phyloP scores from a whole-genome alignment of 2,888 invertebrate species.

The Chrysodeixis includens region DNA sequence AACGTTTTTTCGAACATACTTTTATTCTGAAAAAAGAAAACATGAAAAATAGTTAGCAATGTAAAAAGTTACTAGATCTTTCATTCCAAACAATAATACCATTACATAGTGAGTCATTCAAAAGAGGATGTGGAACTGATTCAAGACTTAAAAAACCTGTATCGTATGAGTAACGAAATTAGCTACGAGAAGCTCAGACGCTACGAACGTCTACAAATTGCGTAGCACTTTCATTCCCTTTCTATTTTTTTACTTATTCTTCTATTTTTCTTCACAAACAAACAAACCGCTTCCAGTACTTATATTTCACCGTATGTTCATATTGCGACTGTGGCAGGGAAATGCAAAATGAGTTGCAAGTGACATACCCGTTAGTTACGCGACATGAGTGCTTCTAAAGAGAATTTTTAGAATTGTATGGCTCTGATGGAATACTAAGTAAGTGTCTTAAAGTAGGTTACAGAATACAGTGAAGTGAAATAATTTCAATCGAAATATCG shows the following conservation, averaged over 20 bases:
- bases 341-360: slow-evolving; percentile 77
- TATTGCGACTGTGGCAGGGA: slow-evolving; percentile 65
- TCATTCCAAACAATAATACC: too few relatives aligned
- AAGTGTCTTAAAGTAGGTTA: slow-evolving; percentile 17
- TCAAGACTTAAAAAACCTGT: too few relatives aligned
- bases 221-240: background rate
- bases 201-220: background rate
- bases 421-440: slow-evolving; percentile 17
- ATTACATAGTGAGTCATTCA: too few relatives aligned
- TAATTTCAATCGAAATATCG: too few relatives aligned
- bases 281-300: slow-evolving; percentile 33
- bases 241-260: background rate
- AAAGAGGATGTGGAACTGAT: too few relatives aligned
- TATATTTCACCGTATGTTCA: slow-evolving; percentile 36
- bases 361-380: slow-evolving; percentile 65
- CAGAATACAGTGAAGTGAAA: slow-evolving; percentile 12
- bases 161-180: too few relatives aligned
- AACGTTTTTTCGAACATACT: too few relatives aligned
- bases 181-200: background rate
- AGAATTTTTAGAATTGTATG: slow-evolving; percentile 47
- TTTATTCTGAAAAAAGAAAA: too few relatives aligned
- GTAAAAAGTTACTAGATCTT: too few relatives aligned
- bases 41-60: too few relatives aligned
- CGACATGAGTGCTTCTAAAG: slow-evolving; percentile 57
- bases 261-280: background rate